phyloP scores from a whole-genome alignment of 2,888 invertebrate species.

The Cephus runcator region DNA sequence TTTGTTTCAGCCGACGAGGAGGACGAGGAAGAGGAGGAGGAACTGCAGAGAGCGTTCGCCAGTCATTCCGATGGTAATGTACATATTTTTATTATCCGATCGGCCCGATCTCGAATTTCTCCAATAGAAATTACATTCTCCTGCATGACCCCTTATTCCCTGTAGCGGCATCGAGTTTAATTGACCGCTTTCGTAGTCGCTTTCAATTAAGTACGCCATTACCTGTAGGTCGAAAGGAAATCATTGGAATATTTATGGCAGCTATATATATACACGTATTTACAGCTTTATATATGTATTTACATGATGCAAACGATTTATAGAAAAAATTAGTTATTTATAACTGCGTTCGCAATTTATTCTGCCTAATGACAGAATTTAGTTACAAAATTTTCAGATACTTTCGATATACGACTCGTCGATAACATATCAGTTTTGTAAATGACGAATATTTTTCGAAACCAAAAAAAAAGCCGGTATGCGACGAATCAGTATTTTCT shows the following conservation, averaged over 20 bases:
- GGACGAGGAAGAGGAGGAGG: conserved; percentile 51
- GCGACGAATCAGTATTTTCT: too few relatives aligned
- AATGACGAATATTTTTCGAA: too few relatives aligned
- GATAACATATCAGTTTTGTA: too few relatives aligned
- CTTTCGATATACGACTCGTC: too few relatives aligned
- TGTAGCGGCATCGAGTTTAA: not conserved
- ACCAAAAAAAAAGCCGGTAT: too few relatives aligned
- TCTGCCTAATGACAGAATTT: too few relatives aligned
- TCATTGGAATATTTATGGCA: not conserved
- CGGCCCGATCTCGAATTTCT: not conserved
- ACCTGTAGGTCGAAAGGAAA: not conserved
- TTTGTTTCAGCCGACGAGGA: conserved; percentile 34
- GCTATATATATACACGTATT: not conserved
- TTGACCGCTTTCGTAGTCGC: not conserved
- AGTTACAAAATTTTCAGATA: too few relatives aligned
- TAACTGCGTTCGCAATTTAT: too few relatives aligned
- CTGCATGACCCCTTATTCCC: not conserved
- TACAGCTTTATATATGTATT: not conserved
- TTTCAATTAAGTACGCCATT: not conserved
- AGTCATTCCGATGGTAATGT: conserved; percentile 50
- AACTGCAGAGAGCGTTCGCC: conserved; percentile 52
- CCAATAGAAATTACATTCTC: not conserved
- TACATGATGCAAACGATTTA: too few relatives aligned
- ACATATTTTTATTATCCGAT: not conserved
- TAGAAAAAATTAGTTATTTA: too few relatives aligned